These are phyloP conservation scores for Pholis gunnellus DNA, from an alignment of 2,113 vertebrate genomes.

Conservation along the genomic window DNA sequence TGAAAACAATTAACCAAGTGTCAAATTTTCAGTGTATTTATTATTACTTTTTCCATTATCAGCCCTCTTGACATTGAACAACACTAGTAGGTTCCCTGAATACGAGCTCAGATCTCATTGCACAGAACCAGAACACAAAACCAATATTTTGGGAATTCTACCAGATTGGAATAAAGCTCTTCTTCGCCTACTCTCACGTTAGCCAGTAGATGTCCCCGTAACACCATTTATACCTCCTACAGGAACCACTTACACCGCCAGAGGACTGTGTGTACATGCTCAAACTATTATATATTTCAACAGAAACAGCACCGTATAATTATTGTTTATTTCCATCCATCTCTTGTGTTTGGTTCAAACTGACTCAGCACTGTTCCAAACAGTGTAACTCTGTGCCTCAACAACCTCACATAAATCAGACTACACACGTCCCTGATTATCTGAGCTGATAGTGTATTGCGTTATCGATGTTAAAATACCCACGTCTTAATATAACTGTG, in stretches of 20 bases:
- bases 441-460: conserved; percentile 26
- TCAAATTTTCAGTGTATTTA: background rate
- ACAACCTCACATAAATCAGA: conserved; percentile 50
- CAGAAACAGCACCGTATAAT: conserved; percentile 31
- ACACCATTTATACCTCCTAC: conserved; percentile 29
- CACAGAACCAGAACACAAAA: background rate
- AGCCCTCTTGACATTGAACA: conserved; percentile 34
- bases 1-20: no score
- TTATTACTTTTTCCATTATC: background rate
- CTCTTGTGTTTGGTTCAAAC: conserved; percentile 12
- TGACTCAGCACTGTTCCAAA: background rate
- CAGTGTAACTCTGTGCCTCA: background rate
- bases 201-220: conserved; percentile 73
- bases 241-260: background rate
- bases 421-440: conserved; percentile 39
- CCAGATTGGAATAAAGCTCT: background rate
- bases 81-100: conserved; percentile 14
- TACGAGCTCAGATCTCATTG: background rate
- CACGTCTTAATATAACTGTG: conserved; percentile 69
- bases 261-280: background rate
- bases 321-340: conserved; percentile 39
- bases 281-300: conserved; percentile 17
- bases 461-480: conserved; percentile 52
- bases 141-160: background rate
- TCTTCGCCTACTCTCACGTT: background rate